These are phyloP conservation scores for Syrphus vitripennis DNA, from an alignment of 2,888 invertebrate genomes.

Conservation along the genomic window DNA sequence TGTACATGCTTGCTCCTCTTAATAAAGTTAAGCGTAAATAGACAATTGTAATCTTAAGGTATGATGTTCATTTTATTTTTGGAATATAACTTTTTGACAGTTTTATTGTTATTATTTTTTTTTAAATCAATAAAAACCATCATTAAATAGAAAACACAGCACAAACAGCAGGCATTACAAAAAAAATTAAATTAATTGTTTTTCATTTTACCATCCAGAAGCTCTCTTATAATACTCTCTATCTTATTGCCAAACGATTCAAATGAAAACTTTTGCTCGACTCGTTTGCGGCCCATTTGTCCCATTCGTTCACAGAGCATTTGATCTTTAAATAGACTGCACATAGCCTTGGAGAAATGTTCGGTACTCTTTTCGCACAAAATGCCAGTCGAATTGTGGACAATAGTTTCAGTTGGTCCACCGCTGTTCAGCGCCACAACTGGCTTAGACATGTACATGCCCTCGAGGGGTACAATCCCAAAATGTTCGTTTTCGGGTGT, in stretches of 20 bases:
- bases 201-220: conserved; percentile 31
- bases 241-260: conserved; percentile 88
- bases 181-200: neutral
- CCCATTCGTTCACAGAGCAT: conserved; percentile 87
- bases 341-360: conserved; percentile 90
- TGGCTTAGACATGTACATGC: conserved; percentile 96
- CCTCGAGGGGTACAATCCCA: conserved; percentile 99
- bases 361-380: conserved; percentile 87
- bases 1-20: too few relatives aligned
- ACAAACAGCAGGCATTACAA: neutral
- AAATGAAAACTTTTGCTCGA: conserved; percentile 92
- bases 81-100: too few relatives aligned
- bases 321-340: conserved; percentile 85
- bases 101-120: too few relatives aligned
- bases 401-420: conserved; percentile 96
- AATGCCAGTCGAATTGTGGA: conserved; percentile 89
- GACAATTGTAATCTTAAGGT: too few relatives aligned
- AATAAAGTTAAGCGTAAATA: too few relatives aligned
- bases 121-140: neutral
- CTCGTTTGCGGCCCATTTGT: conserved; percentile 87
- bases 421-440: conserved; percentile 98
- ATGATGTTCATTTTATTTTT: too few relatives aligned
- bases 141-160: neutral
- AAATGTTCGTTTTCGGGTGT: conserved; percentile 99
- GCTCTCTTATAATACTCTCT: conserved; percentile 79